These are phyloP conservation scores for Sylvilagus bachmani DNA, from an alignment of 2,113 vertebrate species.

Conservation along the genomic window DNA sequence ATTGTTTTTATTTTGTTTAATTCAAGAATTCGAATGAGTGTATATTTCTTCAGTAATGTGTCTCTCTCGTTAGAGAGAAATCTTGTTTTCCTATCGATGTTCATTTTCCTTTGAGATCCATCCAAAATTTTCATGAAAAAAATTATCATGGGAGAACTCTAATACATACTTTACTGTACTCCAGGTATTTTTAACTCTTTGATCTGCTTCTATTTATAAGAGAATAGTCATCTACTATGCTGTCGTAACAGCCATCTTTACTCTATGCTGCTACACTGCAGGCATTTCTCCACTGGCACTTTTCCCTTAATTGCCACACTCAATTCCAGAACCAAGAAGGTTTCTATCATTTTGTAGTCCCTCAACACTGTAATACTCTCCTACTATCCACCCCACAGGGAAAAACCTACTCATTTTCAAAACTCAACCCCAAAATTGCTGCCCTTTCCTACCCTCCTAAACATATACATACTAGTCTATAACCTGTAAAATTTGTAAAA, in stretches of 20 bases:
- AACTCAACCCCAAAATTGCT: background rate
- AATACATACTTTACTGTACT: background rate
- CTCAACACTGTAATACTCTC: background rate
- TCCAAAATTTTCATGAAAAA: slow-evolving; percentile 12
- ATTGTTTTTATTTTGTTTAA: slow-evolving; percentile 17
- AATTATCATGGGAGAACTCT: background rate
- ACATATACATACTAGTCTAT: background rate
- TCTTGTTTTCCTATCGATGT: background rate
- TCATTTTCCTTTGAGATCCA: slow-evolving; percentile 20
- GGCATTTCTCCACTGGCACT: background rate
- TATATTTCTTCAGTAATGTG: background rate
- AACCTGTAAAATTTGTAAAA: slow-evolving; percentile 15
- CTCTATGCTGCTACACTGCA: background rate
- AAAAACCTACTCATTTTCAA: slow-evolving; percentile 21
- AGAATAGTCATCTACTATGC: background rate
- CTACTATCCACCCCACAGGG: background rate
- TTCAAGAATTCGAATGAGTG: background rate
- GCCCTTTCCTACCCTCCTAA: background rate
- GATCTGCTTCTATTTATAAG: background rate
- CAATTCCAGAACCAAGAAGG: background rate
- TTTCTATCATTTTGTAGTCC: background rate
- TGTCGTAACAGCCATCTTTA: background rate
- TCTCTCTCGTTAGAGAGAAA: slow-evolving; percentile 3
- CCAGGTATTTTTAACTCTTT: background rate
- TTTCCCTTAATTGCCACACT: background rate